Base-by-base conservation (phyloP, 2,888 invertebrate species). In the Suillia variegata region DNA sequence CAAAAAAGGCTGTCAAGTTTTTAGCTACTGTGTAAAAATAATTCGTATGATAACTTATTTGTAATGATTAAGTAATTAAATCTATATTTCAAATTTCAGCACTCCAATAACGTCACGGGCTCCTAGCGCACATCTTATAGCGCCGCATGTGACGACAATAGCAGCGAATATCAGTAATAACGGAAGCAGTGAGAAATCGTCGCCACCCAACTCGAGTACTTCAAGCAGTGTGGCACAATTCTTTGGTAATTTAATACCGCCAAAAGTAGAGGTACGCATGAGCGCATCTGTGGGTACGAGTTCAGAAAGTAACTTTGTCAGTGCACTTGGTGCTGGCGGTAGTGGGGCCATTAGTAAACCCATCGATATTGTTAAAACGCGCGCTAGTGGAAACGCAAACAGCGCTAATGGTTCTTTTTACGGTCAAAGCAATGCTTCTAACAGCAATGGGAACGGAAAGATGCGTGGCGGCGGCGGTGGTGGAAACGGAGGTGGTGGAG, bases 231-330 rank as follows among this genome's bases (percentile, higher is more conserved):
- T 76, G 57, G 77, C 76, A 62, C 80, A 76, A 57, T 78, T 75
- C 56, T 77, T 78, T 75, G 80, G 75, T 45, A 77, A 77, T 59
- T 69, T 79, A 73, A 79, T 78, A 84, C 74, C 87, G 50, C 65
- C 78, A 17, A 79, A 80, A 66, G 81, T 81, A 18, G 82, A 81
- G 64, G 80, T 78, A 2, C 78, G 78, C 52, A 62, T 82, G 63
- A 78, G 73, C 1, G 58, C 58, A 51, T 59, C 59, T 10, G 24
- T 50, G n/a, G 15, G 8, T 21, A 21, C 17, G 10, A 42, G 2
- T 10, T 51, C 31, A 24, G 10, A 5, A 20, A 5, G n/a, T 10
- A n/a, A 49, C 17, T 26, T 26, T 31, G 15, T 17, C 33, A 34
- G 33, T 31, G 48, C n/a, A 15, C 58, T 52, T 33, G 26, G 63